These are phyloP conservation scores for Danio rerio DNA, from an alignment of 2,113 vertebrate genomes.

Conservation along the genomic window DNA sequence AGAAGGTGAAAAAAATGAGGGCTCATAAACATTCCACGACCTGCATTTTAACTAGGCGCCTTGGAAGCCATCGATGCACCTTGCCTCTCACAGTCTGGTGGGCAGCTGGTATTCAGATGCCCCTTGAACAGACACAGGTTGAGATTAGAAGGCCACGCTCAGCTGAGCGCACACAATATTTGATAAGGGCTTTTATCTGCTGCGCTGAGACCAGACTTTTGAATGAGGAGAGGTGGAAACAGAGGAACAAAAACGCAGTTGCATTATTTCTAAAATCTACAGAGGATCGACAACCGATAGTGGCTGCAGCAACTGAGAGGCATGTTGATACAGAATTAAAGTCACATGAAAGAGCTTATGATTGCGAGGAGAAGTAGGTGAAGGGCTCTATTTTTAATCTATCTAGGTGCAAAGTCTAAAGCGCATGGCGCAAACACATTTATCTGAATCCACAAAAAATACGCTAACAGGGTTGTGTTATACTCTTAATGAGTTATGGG, in stretches of 20 bases:
- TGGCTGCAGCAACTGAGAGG: background rate
- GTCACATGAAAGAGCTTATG: background rate
- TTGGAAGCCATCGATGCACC: background rate
- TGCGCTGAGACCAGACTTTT: constrained; percentile 33
- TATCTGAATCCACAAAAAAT: too few relatives aligned
- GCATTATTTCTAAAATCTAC: constrained; percentile 31
- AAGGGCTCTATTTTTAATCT: background rate
- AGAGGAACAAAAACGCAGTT: constrained; percentile 40
- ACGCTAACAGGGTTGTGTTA: too few relatives aligned
- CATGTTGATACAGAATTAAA: background rate
- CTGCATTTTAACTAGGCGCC: constrained; percentile 43
- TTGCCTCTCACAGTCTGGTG: constrained; percentile 23
- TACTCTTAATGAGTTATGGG: too few relatives aligned
- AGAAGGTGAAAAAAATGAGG: constrained; percentile 6
- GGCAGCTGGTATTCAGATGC: constrained; percentile 1
- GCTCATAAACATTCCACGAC: constrained; percentile 39
- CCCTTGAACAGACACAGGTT: constrained; percentile 31
- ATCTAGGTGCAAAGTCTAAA: too few relatives aligned
- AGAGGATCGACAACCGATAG: constrained; percentile 16
- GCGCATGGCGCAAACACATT: too few relatives aligned
- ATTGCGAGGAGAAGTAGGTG: constrained; percentile 35
- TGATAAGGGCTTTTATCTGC: constrained; percentile 58
- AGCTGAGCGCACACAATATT: constrained; percentile 55
- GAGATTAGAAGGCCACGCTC: constrained; percentile 55
- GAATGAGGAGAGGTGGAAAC: constrained; percentile 40